Evolutionary conservation across 2,888 invertebrate species (phyloP), one percentile per base, ranked within the genome.

Genomic region (Trichogramma dendrolimi): DNA sequence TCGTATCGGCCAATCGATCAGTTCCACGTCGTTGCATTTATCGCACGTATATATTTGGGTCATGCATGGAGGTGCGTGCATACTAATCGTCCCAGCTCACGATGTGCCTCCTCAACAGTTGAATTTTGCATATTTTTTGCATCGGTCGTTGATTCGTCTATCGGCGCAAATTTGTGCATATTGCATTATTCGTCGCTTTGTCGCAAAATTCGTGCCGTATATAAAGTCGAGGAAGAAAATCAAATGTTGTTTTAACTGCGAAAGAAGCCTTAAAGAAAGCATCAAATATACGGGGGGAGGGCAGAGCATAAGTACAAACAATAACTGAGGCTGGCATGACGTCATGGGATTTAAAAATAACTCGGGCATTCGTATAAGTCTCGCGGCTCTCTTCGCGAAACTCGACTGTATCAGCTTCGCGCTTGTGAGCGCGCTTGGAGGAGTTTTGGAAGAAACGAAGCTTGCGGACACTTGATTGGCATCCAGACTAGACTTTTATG

Each of bases 311-410:
- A 14, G 14, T 14, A 14, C 14, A 14, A 14, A 14, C 14, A 14
- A 14, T 14, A 14, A 14, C 14, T 2, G 14, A 14, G 14, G 14
- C 14, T 14, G 14, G 14, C 14, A 46, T 67, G 64, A 67, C 67
- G 67, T 68, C 69, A 66, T 64, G 60, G 41, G 63, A 66, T 67
- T 68, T 70, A 70, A 70, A 70, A 68, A 70, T 70, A 69, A 63
- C 67, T 64, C 55, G 58, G 55, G 55, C 58, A 63, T 57, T 65
- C 52, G 66, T 63, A 67, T 63, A 66, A 65, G 59, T 14, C 63
- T 60, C 64, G 55, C 39, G 51, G 41, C 55, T 39, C 57, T 60
- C 49, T 4, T 44, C 4, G 27, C 38, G 50, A 7, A 5, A 40
- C 47, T 7, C 14, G 48, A 56, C 53, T 56, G 47, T 53, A 53